Evolutionary conservation across 2,797 vertebrate genomes (phyloP), one percentile per base, ranked within the genome.

Genomic region (Lacerta agilis): DNA sequence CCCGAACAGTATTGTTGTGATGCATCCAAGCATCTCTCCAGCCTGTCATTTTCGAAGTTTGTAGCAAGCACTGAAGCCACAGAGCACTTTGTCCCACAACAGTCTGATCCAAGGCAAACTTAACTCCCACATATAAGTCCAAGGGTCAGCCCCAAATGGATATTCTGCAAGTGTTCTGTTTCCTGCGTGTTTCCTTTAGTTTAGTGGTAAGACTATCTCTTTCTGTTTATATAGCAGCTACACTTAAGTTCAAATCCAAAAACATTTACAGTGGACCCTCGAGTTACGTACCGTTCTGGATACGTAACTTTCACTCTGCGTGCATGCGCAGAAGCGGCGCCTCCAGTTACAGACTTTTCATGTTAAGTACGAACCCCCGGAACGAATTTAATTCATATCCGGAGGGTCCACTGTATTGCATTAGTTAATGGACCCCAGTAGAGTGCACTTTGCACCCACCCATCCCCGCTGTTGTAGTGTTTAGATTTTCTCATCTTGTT

Each of bases 161-260:
- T 90, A 91, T 92, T 69, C 61, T 80, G 58, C 73, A 84, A 73
- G 85, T 77, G 73, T 79, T 87, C 75, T 43, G 69, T 75, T 92
- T 92, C 91, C 92, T 93, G 78, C 82, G 77, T 78, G 25, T 33
- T 85, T 86, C 90, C 89, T 81, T 83, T 89, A 85, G 38, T 80
- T 87, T 91, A 8, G 33, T 67, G 75, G 82, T 36, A 84, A 81
- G 85, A 89, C 80, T 27, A 45, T 45, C 75, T 75, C 38, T 58
- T 75, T 80, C 33, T 83, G 20, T 81, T 73, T 67, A 41, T 49
- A 5, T 79, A 66, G 69, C 41, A 75, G 5, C 8, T 45, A 25
- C 71, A 29, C 49, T 64, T 79, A 11, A 33, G 7, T 27, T n/a
- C 18, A 15, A 2, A 55, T 55, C 49, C 49, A 55, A 3, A 55